These are phyloP conservation scores for Anguilla japonica DNA, from an alignment of 2,113 vertebrate species.

Conservation along the genomic window DNA sequence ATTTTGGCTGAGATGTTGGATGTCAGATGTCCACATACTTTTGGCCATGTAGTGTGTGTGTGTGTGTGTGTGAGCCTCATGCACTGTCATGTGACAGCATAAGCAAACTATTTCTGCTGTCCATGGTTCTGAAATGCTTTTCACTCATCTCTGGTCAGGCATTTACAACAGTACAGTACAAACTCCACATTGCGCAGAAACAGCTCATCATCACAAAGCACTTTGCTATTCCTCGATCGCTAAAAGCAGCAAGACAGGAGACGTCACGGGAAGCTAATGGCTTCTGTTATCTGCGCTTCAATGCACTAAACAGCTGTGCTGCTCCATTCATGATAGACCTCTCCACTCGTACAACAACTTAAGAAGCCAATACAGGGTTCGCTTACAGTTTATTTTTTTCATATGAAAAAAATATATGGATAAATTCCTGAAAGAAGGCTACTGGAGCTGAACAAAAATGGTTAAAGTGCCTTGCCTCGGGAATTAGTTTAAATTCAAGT, in stretches of 20 bases:
- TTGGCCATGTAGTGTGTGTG: no score
- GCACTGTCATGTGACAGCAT: not conserved
- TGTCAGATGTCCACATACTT: no score
- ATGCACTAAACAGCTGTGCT: not conserved
- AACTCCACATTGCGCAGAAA: slow-evolving; percentile 33
- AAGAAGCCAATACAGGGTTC: not conserved
- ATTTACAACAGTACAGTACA: slow-evolving; percentile 24
- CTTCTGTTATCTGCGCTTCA: not conserved
- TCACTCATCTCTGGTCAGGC: slow-evolving; percentile 37
- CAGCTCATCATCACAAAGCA: not conserved
- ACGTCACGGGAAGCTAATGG: not conserved
- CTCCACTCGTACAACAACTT: not conserved
- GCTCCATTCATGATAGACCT: not conserved
- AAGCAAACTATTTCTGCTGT: not conserved
- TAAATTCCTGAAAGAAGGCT: not conserved
- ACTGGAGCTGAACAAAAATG: not conserved
- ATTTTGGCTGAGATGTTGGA: no score
- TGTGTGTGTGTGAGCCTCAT: not conserved
- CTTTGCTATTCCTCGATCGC: not conserved
- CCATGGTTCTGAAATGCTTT: slow-evolving; percentile 34
- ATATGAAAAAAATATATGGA: not conserved
- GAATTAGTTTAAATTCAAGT: not conserved
- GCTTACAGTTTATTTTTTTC: not conserved
- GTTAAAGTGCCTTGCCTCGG: not conserved
- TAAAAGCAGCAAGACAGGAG: slow-evolving; percentile 4